Evolutionary conservation across 2,888 invertebrate genomes (phyloP), one percentile per base, ranked within the genome.

Genomic region (Dryobota labecula): DNA sequence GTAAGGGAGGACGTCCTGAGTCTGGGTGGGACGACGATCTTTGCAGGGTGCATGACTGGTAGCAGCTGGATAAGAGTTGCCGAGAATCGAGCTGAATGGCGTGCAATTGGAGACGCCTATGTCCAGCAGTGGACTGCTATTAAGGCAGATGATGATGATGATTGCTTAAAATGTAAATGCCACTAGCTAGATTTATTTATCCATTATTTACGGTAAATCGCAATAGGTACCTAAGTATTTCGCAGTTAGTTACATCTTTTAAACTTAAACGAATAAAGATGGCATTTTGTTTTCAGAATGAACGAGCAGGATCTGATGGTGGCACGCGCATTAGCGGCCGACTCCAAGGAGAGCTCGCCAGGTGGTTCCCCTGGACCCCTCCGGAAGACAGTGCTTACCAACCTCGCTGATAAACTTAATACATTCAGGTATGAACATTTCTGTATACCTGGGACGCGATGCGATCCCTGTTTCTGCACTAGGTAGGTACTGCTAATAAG

Each of bases 301-400:
- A 97, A 98, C 93, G 98, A 98, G 92, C 97, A 97, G 90, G 97
- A 98, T 91, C 90, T 98, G 76, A 96, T 97, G 82, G 94, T 98
- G 88, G 98, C 98, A 7, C 97, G 97, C 72, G 97, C 97, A 20
- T 94, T 98, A 87, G 97, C 97, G 18, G 97, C 97, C 0, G 97
- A 97, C 88, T 95, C 97, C 38, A 92, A 94, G 54, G 95, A 97
- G 78, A 95, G 91, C 77, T 96, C 97, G 2, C 96, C 97, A 0
- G 96, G 96, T 11, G 96, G 96, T 36, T 97, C 97, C 1, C 97
- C 97, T 0, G 95, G 95, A 15, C 97, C 97, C 0, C 89, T 97
- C 27, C 96, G 97, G 80, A 98, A 97, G 90, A 97, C 97, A 2
- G 94, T 96, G 6, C 95, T 97, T 1, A 94, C 96, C 20, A 97